Evolutionary conservation across 2,113 vertebrate genomes (phyloP).

Genomic region (Ochotona curzoniae): DNA sequence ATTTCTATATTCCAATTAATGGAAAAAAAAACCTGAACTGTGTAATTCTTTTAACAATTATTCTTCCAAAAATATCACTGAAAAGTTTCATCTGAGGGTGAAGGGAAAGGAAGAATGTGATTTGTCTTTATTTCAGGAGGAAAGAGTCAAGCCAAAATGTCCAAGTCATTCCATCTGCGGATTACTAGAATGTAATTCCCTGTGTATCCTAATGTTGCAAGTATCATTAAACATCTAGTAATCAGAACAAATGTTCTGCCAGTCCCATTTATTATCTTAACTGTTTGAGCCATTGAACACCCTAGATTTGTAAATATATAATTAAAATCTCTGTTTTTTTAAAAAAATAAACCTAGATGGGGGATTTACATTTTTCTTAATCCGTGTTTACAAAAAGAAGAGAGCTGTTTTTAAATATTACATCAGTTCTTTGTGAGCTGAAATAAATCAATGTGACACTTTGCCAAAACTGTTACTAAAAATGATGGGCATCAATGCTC

Average conservation of each 20-base stretch:
- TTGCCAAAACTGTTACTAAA: slow-evolving; percentile 66
- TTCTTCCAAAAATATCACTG: slow-evolving; percentile 73
- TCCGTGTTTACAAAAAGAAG: slow-evolving; percentile 73
- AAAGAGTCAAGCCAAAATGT: slow-evolving; percentile 72
- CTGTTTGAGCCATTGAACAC: slow-evolving; percentile 73
- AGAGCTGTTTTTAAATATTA: slow-evolving; percentile 65
- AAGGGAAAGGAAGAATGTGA: slow-evolving; percentile 48
- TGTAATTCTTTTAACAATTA: slow-evolving; percentile 68
- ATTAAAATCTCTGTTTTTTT: slow-evolving; percentile 63
- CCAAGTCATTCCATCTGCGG: slow-evolving; percentile 63
- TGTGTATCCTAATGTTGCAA: slow-evolving; percentile 67
- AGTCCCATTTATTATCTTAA: slow-evolving; percentile 74
- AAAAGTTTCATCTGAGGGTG: slow-evolving; percentile 61
- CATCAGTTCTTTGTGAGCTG: slow-evolving; percentile 63
- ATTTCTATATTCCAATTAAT: slow-evolving; percentile 66
- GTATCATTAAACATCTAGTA: slow-evolving; percentile 72
- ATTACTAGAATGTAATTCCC: slow-evolving; percentile 63
- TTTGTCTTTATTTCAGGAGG: slow-evolving; percentile 73
- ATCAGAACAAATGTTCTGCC: slow-evolving; percentile 77
- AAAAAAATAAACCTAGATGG: slow-evolving; percentile 74
- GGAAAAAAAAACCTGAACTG: slow-evolving; percentile 45
- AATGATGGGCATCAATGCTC: slow-evolving; percentile 47
- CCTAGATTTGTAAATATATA: slow-evolving; percentile 74
- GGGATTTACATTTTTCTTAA: slow-evolving; percentile 69
- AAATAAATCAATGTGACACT: slow-evolving; percentile 68